Percentiles rank a stretch among this genome's conserved stretches.
phyloP scores from a whole-genome alignment of 2,113 vertebrate species.

The Sylvilagus bachmani region DNA sequence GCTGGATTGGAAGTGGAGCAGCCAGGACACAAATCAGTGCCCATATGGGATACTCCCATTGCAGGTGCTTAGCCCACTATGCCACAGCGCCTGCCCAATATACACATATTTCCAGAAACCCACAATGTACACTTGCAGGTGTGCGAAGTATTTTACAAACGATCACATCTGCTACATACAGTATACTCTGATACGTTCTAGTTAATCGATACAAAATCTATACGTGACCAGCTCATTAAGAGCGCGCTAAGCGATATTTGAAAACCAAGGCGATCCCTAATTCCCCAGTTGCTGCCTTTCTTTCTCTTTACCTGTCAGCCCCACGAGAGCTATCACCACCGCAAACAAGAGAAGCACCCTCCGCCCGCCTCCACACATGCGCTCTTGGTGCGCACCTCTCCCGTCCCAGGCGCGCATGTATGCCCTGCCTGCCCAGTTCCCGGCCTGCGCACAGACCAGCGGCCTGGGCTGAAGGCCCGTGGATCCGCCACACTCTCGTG shows the following conservation, averaged over 20 bases:
- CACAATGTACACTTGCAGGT: too few relatives aligned
- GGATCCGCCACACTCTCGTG: not conserved
- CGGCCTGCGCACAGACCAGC: too few relatives aligned
- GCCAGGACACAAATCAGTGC: too few relatives aligned
- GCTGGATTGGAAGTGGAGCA: too few relatives aligned
- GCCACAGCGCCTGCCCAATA: too few relatives aligned
- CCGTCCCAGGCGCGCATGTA: not conserved
- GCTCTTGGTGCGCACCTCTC: too few relatives aligned
- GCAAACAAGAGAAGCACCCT: not conserved
- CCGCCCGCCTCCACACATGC: too few relatives aligned
- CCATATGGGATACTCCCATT: too few relatives aligned
- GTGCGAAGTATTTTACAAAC: not conserved
- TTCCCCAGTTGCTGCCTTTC: fast-evolving
- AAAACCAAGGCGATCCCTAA: not conserved
- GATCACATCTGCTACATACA: not conserved
- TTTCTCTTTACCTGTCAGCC: not conserved
- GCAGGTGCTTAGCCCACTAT: too few relatives aligned
- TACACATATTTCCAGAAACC: too few relatives aligned
- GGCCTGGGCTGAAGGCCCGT: not conserved
- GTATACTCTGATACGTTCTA: not conserved
- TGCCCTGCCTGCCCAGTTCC: fast-evolving
- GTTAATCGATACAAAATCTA: not conserved
- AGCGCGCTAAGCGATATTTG: not conserved
- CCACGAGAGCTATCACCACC: not conserved
- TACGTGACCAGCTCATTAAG: not conserved